phyloP scores from a whole-genome alignment of 2,113 vertebrate species.

The Myocastor coypus region DNA sequence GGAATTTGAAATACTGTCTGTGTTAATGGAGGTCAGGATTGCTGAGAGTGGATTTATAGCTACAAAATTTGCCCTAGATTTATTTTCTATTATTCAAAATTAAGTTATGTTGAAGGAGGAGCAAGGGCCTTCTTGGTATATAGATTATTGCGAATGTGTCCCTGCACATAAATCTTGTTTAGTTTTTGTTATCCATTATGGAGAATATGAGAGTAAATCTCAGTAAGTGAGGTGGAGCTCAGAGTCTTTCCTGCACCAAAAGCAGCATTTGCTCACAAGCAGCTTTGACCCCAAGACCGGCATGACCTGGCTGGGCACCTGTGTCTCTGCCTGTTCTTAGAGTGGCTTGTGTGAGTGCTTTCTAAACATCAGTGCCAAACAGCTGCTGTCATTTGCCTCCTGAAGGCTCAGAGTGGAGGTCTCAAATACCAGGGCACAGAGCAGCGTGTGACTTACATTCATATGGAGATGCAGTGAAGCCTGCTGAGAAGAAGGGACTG shows the following conservation, averaged over 20 bases:
- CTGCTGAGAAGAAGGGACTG: neutral
- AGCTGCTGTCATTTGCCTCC: neutral
- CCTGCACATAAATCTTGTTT: slow-evolving; percentile 53
- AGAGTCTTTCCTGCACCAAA: neutral
- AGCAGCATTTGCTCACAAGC: neutral
- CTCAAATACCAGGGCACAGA: neutral
- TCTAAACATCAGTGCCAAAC: neutral
- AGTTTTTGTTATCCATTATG: slow-evolving; percentile 1
- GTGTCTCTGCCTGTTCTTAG: neutral
- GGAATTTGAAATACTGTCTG: slow-evolving; percentile 69
- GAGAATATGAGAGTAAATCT: neutral
- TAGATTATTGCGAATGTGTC: slow-evolving; percentile 40
- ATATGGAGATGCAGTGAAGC: neutral
- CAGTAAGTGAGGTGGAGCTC: neutral
- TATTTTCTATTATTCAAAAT: slow-evolving; percentile 75
- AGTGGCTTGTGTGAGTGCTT: slow-evolving; percentile 5
- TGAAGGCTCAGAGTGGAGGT: neutral
- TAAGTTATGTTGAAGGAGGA: slow-evolving; percentile 71
- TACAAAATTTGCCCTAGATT: slow-evolving; percentile 69
- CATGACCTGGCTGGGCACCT: neutral
- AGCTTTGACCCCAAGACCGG: neutral
- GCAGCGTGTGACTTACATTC: neutral
- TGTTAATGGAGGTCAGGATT: slow-evolving; percentile 73
- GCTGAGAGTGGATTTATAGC: slow-evolving; percentile 65
- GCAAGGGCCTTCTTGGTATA: slow-evolving; percentile 41